These are phyloP conservation scores for Manis pentadactyla DNA, from an alignment of 2,797 vertebrate species.

Conservation along the genomic window DNA sequence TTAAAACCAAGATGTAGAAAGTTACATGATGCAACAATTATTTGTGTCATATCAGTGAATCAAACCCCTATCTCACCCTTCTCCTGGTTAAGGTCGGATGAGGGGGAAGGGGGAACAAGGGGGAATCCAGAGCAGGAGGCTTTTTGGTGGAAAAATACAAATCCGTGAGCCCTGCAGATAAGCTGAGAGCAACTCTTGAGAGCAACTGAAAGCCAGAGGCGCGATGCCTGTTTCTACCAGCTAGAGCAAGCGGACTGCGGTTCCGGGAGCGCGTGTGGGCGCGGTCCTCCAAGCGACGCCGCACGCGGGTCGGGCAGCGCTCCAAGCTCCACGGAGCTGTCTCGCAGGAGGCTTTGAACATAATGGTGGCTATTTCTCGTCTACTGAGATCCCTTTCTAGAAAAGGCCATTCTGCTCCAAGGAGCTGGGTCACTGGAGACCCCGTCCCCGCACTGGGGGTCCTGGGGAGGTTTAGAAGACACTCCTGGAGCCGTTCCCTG, in stretches of 20 bases:
- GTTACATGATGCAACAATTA: constrained; percentile 85
- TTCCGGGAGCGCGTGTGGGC: neutral
- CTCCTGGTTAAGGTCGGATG: constrained; percentile 39
- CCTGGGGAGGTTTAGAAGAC: neutral
- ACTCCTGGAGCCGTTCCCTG: neutral
- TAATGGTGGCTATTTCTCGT: neutral
- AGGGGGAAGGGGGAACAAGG: neutral
- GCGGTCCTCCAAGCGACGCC: neutral
- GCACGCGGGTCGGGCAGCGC: neutral
- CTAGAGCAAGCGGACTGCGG: neutral
- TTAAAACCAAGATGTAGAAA: constrained; percentile 88
- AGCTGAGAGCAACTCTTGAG: constrained; percentile 61
- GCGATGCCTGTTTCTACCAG: neutral
- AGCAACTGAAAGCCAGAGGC: constrained; percentile 57
- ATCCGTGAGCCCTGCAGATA: constrained; percentile 73
- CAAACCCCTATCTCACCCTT: constrained; percentile 65
- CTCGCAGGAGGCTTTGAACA: neutral
- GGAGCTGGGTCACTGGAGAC: neutral
- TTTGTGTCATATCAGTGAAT: constrained; percentile 84
- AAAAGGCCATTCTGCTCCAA: neutral
- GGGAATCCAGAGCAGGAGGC: neutral
- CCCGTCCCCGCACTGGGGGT: neutral
- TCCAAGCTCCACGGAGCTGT: neutral
- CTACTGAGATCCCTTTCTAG: constrained; percentile 30
- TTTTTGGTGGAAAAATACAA: constrained; percentile 77